phyloP scores from a whole-genome alignment of 2,888 invertebrate genomes.

The Leucania comma region DNA sequence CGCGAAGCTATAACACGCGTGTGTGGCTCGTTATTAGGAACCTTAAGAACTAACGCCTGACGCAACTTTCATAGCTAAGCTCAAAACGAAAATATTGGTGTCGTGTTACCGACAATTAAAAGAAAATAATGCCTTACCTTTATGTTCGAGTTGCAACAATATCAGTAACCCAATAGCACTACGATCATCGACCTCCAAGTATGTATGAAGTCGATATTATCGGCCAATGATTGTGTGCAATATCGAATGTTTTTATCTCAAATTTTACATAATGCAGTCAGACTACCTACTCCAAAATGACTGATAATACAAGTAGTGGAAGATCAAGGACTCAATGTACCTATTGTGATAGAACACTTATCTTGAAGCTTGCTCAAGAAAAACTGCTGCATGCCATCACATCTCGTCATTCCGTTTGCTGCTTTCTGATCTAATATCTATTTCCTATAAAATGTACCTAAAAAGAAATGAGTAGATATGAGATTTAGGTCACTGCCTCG shows the following conservation, averaged over 20 bases:
- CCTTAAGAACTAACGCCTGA: no score
- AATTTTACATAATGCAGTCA: conserved; percentile 36
- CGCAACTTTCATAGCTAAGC: no score
- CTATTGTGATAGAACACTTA: background rate
- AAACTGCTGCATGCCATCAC: background rate
- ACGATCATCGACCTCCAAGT: conserved; percentile 4
- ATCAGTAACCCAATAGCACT: background rate
- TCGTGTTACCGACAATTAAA: no score
- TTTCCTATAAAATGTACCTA: background rate
- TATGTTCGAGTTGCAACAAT: background rate
- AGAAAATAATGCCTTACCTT: conserved; percentile 21
- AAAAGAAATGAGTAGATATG: background rate
- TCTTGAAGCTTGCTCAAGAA: background rate
- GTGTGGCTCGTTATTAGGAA: no score
- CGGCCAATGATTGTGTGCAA: background rate
- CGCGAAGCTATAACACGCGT: no score
- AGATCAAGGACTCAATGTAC: conserved; percentile 31
- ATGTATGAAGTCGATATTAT: conserved; percentile 23
- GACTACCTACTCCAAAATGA: conserved; percentile 22
- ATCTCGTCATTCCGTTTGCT: conserved; percentile 2
- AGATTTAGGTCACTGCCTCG: background rate
- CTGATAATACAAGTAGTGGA: conserved; percentile 37
- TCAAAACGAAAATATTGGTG: no score
- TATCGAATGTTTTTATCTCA: conserved; percentile 40
- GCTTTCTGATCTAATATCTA: conserved; percentile 5